phyloP scores from a whole-genome alignment of 2,797 vertebrate species.

The Myotis findleyi region DNA sequence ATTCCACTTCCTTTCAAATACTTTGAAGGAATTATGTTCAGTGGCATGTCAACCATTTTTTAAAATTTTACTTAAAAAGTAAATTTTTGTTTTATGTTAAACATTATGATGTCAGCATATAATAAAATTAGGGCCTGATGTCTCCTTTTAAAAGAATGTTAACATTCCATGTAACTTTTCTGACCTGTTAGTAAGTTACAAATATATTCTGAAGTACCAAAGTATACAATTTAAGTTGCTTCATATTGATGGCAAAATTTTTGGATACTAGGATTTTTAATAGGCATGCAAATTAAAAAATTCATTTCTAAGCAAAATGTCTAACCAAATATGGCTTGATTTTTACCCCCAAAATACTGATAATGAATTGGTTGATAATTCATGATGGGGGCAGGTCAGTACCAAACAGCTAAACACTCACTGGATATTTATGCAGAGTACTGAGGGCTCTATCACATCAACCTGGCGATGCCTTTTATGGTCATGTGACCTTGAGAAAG shows the following conservation, averaged over 20 bases:
- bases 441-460: background rate
- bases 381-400: background rate
- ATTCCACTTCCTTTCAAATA: constrained; percentile 56
- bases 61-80: constrained; percentile 8
- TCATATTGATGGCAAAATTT: constrained; percentile 49
- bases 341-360: constrained; percentile 25
- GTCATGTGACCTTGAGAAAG: constrained; percentile 22
- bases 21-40: constrained; percentile 60
- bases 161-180: constrained; percentile 51
- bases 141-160: constrained; percentile 58
- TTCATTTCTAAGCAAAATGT: constrained; percentile 36
- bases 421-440: background rate
- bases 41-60: constrained; percentile 6
- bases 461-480: background rate
- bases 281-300: constrained; percentile 57
- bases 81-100: constrained; percentile 38
- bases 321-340: constrained; percentile 14
- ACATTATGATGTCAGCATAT: constrained; percentile 39
- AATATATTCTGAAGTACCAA: constrained; percentile 56
- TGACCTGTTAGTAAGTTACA: constrained; percentile 36
- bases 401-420: background rate
- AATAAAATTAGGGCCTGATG: constrained; percentile 22
- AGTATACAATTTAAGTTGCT: constrained; percentile 52
- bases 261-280: constrained; percentile 55
- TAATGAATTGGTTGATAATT: constrained; percentile 8